Evolutionary conservation across 2,113 vertebrate species (phyloP).

Genomic region (Strigops habroptila): DNA sequence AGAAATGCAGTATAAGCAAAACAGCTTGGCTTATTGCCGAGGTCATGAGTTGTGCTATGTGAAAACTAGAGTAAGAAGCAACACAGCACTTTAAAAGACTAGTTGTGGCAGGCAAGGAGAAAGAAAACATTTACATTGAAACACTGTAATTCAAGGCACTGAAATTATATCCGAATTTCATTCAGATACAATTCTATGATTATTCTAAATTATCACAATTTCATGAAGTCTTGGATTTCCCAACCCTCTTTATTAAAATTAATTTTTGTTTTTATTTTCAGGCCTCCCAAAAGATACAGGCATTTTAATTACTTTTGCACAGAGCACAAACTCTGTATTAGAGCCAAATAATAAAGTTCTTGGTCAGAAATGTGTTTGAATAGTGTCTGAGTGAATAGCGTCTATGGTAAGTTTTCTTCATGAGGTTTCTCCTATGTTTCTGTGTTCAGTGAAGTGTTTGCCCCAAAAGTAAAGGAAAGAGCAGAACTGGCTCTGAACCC

Average conservation of each 20-base stretch:
- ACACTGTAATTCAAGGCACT: neutral
- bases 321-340: neutral
- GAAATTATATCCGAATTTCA: neutral
- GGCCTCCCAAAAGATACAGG: neutral
- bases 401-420: neutral
- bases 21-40: constrained; percentile 6
- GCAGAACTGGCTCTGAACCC: neutral
- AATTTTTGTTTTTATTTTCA: neutral
- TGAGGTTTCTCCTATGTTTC: neutral
- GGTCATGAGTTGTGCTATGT: neutral
- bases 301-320: neutral
- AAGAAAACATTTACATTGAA: neutral
- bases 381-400: neutral
- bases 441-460: neutral
- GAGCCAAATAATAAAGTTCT: neutral
- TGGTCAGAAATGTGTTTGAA: neutral
- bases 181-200: neutral
- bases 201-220: neutral
- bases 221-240: neutral
- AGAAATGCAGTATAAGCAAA: constrained; percentile 15
- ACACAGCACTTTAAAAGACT: neutral
- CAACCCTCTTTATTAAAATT: neutral
- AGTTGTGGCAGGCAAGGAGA: neutral
- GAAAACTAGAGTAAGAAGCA: constrained; percentile 14
- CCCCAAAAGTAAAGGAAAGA: neutral